Base-by-base conservation (phyloP, 2,797 vertebrate genomes). In the Poecilia wingei region DNA sequence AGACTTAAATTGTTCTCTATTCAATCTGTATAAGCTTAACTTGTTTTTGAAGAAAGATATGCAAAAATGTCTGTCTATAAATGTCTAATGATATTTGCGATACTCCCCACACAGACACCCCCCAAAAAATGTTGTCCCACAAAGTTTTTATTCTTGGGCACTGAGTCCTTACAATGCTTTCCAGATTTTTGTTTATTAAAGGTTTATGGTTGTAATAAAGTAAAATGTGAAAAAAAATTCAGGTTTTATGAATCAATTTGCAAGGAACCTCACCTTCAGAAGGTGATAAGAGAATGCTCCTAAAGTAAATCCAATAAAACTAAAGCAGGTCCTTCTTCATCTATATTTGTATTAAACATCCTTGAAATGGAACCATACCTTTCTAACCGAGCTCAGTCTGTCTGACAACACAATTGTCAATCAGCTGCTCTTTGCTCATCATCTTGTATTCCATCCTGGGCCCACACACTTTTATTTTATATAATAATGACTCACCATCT, bases 381-480 rank as follows among this genome's bases (percentile, higher is more conserved):
- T 68, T 85, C 20, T 57, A 53, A 51, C 31, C 1, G 0, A n/a
- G 77, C 64, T 83, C 59, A 73, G 18, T 80, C 76, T 78, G 82
- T 87, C 86, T 80, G 33, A 84, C 69, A 49, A 82, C 78, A 79
- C 78, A 49, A 81, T 86, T 72, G 76, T 90, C 85, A 87, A 82
- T 91, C 87, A 82, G 64, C 36, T 81, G 87, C 74, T 79, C 85
- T 89, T 84, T 85, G 77, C 83, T 75, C 74, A 49, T 87, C 83
- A 77, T 82, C 86, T 86, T 88, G 79, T 87, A 77, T 83, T 80
- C 81, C 45, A 78, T 78, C 69, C 79, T 76, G 77, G 84, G 84
- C 88, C 91, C 93, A 94, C 88, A 91, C 86, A 31, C 82, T 89
- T 87, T 83, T 64, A 89, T 85, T 88, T 91, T 91, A 92, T 80